These are phyloP conservation scores for Cyprinodon variegatus DNA, from an alignment of 2,113 vertebrate species.

Conservation along the genomic window DNA sequence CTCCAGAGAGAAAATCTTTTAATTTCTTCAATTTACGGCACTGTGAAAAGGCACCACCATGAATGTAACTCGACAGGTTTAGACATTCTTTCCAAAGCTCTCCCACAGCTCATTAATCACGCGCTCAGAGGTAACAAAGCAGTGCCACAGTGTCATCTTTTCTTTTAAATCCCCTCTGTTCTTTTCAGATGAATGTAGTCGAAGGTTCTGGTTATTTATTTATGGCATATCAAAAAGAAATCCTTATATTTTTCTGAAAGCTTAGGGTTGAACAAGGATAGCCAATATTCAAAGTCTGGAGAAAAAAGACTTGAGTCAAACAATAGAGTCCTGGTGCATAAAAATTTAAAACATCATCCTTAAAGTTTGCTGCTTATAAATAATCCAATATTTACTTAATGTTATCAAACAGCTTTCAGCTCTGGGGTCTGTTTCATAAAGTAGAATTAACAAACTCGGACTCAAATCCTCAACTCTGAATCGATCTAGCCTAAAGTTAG, in stretches of 20 bases:
- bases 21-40: conserved; percentile 13
- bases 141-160: conserved; percentile 24
- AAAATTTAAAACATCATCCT: conserved; percentile 6
- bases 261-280: conserved; percentile 9
- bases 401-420: neutral
- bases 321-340: conserved; percentile 1
- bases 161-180: conserved; percentile 39
- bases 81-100: conserved; percentile 35
- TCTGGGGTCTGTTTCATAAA: neutral
- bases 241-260: conserved; percentile 48
- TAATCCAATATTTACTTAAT: neutral
- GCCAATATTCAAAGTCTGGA: conserved; percentile 16
- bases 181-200: conserved; percentile 25
- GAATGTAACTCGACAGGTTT: conserved; percentile 44
- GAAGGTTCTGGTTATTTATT: conserved; percentile 59
- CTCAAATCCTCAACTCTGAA: too few relatives aligned
- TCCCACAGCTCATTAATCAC: conserved; percentile 48
- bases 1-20: conserved; percentile 22
- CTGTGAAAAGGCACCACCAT: conserved; percentile 7
- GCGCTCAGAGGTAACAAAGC: conserved; percentile 23
- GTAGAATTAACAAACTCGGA: too few relatives aligned
- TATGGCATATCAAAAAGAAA: conserved; percentile 45
- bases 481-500: too few relatives aligned
- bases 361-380: neutral
- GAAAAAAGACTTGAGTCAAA: conserved; percentile 14